These are phyloP conservation scores for Oedothorax gibbosus DNA, from an alignment of 1,140 invertebrate genomes.

Conservation along the genomic window DNA sequence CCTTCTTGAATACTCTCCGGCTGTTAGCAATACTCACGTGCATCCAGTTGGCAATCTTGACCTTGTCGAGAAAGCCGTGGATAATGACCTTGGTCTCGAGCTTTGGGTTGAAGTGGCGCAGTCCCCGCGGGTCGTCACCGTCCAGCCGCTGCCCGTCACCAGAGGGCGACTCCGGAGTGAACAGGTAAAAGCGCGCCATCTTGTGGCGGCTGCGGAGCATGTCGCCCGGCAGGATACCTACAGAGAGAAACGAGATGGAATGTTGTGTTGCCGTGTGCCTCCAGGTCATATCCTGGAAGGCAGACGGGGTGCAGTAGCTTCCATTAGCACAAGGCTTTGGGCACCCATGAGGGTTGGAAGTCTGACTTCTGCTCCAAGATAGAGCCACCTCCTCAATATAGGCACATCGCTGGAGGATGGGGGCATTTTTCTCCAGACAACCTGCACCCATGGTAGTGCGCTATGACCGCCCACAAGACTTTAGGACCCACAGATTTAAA, in stretches of 20 bases:
- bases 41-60: constrained; percentile 59
- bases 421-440: too few relatives aligned
- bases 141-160: not conserved
- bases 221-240: not conserved
- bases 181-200: constrained; percentile 23
- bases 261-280: not conserved
- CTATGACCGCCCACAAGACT: too few relatives aligned
- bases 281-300: not conserved
- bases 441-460: too few relatives aligned
- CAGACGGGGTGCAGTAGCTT: not conserved
- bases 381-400: too few relatives aligned
- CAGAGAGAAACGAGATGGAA: not conserved
- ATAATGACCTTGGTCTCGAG: constrained; percentile 55
- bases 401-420: too few relatives aligned
- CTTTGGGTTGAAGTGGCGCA: constrained; percentile 19
- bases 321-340: not conserved
- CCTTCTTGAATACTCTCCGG: too few relatives aligned
- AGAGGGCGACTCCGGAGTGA: not conserved
- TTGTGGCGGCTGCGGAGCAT: not conserved
- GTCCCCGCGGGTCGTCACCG: not conserved
- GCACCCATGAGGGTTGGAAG: not conserved
- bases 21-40: constrained; percentile 24
- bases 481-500: too few relatives aligned
- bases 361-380: not conserved
- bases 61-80: constrained; percentile 60